Evolutionary conservation across 1,140 invertebrate species (phyloP), one percentile per base, ranked within the genome.

Genomic region (Rhyacophila brunnea): DNA sequence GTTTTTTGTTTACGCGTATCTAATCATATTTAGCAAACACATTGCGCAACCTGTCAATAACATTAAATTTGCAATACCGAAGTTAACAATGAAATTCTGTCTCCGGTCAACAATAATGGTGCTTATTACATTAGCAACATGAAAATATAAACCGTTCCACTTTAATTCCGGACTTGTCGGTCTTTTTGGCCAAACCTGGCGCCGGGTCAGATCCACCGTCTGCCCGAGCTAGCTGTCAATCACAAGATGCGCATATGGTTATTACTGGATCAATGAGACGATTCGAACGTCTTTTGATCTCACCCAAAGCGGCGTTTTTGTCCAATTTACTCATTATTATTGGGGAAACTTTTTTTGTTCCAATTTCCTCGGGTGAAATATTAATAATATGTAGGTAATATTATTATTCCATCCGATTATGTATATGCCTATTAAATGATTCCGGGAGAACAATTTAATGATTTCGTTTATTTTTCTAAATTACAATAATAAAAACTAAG

Each of bases 281-380:
- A 36, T 14, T 18, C 53, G 28, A 46, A 45, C 20, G 15, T 34
- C 45, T 49, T 53, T 58, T 58, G 55, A 58, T 55, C 52, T 44
- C n/a, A n/a, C 13, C 50, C 38, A 15, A 14, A 42, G 17, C 50
- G 11, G 50, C 36, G 2, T 46, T 20, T 46, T 46, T 13, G 20
- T 19, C 28, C 50, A 17, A 52, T 52, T 52, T 36, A 36, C 50
- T 40, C 5, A n/a, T n/a, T 15, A 15, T 40, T 9, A n/a, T n/a
- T n/a, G n/a, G 23, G 23, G 23, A 9, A 28, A 28, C 4, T 9
- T 40, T 15, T 40, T 40, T 15, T 15, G 38, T 40, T n/a, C 11
- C 3, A 40, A 5, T 13, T 11, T 40, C 38, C 38, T n/a, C 11
- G 4, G 11, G 15, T 15, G 38, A 40, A 13, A 13, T n/a, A 13